phyloP scores from a whole-genome alignment of 2,888 invertebrate genomes.

The Schizotus pectinicornis region DNA sequence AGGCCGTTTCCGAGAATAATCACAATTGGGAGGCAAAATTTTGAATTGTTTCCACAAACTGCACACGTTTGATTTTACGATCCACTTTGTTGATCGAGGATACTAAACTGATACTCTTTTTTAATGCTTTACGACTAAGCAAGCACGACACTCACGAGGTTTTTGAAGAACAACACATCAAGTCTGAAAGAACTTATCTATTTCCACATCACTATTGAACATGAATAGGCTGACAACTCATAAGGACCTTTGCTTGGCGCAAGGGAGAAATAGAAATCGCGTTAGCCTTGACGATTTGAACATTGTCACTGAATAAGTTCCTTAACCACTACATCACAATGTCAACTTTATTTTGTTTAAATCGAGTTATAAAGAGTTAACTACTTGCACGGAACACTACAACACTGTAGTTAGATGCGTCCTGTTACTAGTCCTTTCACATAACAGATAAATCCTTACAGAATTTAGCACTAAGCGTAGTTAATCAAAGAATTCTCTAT shows the following conservation, averaged over 20 bases:
- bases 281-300: conserved; percentile 5
- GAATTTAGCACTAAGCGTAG: conserved; percentile 31
- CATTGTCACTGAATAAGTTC: conserved; percentile 31
- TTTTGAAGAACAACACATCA: conserved; percentile 40
- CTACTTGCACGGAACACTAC: conserved; percentile 44
- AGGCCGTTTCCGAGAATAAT: no score
- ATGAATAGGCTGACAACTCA: conserved; percentile 16
- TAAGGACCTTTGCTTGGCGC: background rate
- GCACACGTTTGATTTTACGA: background rate
- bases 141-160: conserved; percentile 6
- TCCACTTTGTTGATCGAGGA: background rate
- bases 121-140: no score
- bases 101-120: no score
- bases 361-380: conserved; percentile 33
- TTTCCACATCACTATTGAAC: conserved; percentile 46
- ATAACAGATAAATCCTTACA: conserved; percentile 42
- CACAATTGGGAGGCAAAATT: no score
- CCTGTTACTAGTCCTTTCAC: conserved; percentile 48
- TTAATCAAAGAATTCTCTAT: conserved; percentile 38
- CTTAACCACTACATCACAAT: conserved; percentile 47
- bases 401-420: conserved; percentile 38
- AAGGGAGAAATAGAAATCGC: conserved; percentile 15
- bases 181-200: conserved; percentile 46
- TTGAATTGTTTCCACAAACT: no score
- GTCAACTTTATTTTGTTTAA: conserved; percentile 24